A percentile compares a stretch with the other conserved stretches of the same genome.
Evolutionary conservation across 1,140 invertebrate genomes (phyloP).

Genomic region (Pararge aegeria): DNA sequence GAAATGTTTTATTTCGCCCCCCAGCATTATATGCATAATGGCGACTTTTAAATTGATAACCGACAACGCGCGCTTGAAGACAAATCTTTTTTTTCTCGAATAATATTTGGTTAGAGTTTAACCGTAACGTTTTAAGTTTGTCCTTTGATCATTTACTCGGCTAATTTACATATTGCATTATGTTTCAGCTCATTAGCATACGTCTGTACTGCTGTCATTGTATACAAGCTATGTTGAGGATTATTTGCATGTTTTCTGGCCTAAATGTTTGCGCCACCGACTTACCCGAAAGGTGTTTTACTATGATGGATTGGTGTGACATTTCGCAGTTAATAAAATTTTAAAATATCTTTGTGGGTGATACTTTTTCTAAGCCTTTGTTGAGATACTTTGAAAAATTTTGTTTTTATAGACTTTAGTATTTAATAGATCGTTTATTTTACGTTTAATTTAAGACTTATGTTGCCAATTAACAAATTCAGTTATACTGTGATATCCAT

Average conservation of each 20-base stretch:
- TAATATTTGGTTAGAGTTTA: slow-evolving; percentile 72
- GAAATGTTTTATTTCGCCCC: slow-evolving; percentile 77
- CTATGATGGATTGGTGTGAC: slow-evolving; percentile 59
- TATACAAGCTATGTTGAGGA: slow-evolving; percentile 1
- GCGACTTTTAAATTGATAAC: slow-evolving; percentile 77
- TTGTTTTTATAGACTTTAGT: too few species aligned
- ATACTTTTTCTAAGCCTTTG: background rate
- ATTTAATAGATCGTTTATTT: background rate
- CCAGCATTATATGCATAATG: slow-evolving; percentile 65
- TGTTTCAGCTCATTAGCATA: slow-evolving; percentile 40
- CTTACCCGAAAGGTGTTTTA: slow-evolving; percentile 48
- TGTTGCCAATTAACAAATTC: too few species aligned
- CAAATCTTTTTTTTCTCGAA: slow-evolving; percentile 57
- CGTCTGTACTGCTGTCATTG: slow-evolving; percentile 19
- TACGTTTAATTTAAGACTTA: background rate
- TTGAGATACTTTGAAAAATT: background rate
- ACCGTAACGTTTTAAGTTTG: slow-evolving; percentile 60
- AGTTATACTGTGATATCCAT: too few species aligned
- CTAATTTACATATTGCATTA: slow-evolving; percentile 51
- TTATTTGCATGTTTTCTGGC: slow-evolving; percentile 49
- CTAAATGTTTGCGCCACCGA: slow-evolving; percentile 55
- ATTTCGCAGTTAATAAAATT: slow-evolving; percentile 55
- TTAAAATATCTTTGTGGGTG: slow-evolving; percentile 3
- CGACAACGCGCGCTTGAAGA: slow-evolving; percentile 46
- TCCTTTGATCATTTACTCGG: slow-evolving; percentile 9